phyloP scores from a whole-genome alignment of 1,140 invertebrate species.

The Oncopodura yosiiana region DNA sequence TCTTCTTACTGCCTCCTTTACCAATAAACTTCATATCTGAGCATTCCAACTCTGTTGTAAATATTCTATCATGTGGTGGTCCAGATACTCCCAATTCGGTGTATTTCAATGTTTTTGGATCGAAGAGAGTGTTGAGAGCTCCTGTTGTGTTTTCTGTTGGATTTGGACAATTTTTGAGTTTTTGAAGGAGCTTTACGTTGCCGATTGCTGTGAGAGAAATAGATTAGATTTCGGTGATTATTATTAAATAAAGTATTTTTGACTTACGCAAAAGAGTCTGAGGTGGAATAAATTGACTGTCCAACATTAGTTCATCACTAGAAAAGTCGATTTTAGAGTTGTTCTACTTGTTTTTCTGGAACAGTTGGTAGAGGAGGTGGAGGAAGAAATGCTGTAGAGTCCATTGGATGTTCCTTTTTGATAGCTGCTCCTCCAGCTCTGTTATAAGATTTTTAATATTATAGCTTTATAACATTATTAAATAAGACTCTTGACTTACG shows the following conservation, averaged over 20 bases:
- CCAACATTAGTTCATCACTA: constrained; percentile 17
- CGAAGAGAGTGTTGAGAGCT: constrained; percentile 18
- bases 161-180: constrained; percentile 26
- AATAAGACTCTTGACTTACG: background rate
- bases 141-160: constrained; percentile 21
- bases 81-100: constrained; percentile 9
- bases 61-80: constrained; percentile 23
- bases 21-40: constrained; percentile 6
- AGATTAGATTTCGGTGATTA: background rate
- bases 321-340: constrained; percentile 16
- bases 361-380: background rate
- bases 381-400: background rate
- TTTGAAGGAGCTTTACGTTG: background rate
- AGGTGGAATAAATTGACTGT: constrained; percentile 2
- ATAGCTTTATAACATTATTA: background rate
- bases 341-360: background rate
- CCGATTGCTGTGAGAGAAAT: background rate
- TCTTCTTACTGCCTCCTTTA: constrained; percentile 28
- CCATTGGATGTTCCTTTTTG: background rate
- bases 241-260: background rate
- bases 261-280: constrained; percentile 2
- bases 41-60: constrained; percentile 8
- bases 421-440: background rate
- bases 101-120: constrained; percentile 6
- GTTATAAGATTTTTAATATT: too few relatives aligned